These are phyloP conservation scores for Lipophrys pholis DNA, from an alignment of 2,113 vertebrate genomes.

Conservation along the genomic window DNA sequence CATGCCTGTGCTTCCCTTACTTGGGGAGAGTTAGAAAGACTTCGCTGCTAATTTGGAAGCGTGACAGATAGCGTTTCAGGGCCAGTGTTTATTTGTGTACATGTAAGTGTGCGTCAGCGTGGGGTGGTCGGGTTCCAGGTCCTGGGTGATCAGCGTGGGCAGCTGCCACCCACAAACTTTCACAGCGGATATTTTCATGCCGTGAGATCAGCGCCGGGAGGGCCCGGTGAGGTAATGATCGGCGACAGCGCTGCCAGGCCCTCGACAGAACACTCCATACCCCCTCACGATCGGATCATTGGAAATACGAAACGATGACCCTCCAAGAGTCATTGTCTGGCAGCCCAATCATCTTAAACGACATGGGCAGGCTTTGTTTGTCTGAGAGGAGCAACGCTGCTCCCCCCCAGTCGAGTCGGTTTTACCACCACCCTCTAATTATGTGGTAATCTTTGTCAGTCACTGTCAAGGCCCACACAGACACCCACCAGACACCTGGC, in stretches of 20 bases:
- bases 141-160: constrained; percentile 17
- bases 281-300: constrained; percentile 7
- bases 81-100: constrained; percentile 58
- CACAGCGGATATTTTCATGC: constrained; percentile 26
- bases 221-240: constrained; percentile 17
- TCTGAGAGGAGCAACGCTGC: constrained; percentile 29
- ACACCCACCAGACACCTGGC: constrained; percentile 46
- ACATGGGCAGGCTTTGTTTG: constrained; percentile 60
- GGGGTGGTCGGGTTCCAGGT: constrained; percentile 20
- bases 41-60: constrained; percentile 63
- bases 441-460: constrained; percentile 63
- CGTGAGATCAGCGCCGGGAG: constrained; percentile 23
- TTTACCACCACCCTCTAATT: constrained; percentile 65
- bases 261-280: no score
- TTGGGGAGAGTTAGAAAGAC: constrained; percentile 55
- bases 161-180: constrained; percentile 47
- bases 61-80: constrained; percentile 49
- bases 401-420: constrained; percentile 40
- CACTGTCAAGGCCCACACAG: constrained; percentile 47
- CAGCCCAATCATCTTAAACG: constrained; percentile 44
- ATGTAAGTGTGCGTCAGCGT: constrained; percentile 11
- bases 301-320: constrained; percentile 3
- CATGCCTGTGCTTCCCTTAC: constrained; percentile 51
- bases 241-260: background rate
- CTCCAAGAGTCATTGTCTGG: constrained; percentile 40